These are phyloP conservation scores for Hirtodrosophila cameraria DNA, from an alignment of 2,888 invertebrate species.

Conservation along the genomic window DNA sequence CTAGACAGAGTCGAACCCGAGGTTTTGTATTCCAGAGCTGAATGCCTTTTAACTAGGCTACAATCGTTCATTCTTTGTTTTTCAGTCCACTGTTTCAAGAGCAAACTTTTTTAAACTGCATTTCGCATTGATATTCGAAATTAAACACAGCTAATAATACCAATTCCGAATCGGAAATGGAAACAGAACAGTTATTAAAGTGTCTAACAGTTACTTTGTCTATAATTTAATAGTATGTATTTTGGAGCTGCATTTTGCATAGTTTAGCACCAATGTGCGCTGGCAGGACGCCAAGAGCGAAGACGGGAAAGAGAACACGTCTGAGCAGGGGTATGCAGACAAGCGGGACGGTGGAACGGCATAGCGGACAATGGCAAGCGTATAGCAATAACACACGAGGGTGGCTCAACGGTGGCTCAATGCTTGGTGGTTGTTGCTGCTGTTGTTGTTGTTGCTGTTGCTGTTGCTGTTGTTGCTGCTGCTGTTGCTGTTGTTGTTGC, in stretches of 20 bases:
- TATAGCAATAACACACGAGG: slow-evolving; percentile 71
- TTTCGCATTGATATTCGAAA: too few relatives aligned
- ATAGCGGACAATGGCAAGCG: slow-evolving; percentile 63
- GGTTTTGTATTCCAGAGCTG: too few relatives aligned
- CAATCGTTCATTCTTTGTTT: too few relatives aligned
- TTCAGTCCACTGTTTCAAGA: too few relatives aligned
- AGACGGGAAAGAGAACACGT: slow-evolving; percentile 39
- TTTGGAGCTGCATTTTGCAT: not conserved
- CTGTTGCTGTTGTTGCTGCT: too few relatives aligned
- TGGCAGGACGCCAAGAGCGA: slow-evolving; percentile 65
- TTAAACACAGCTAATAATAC: too few relatives aligned
- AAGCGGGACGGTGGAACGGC: not conserved
- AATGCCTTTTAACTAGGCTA: too few relatives aligned
- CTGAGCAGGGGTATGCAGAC: slow-evolving; percentile 29
- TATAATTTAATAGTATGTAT: not conserved
- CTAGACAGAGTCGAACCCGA: too few relatives aligned
- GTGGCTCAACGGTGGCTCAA: slow-evolving; percentile 72
- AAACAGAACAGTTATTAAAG: too few relatives aligned
- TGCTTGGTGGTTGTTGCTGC: slow-evolving; percentile 59
- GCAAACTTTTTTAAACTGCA: too few relatives aligned
- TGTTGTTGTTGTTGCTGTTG: slow-evolving; percentile 29
- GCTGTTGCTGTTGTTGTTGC: slow-evolving; percentile 4
- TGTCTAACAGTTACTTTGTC: too few relatives aligned
- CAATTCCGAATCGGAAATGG: too few relatives aligned
- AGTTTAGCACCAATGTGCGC: slow-evolving; percentile 39